Conservation (phyloP, 2,888 invertebrate species). For the Pegoplata infirma region DNA sequence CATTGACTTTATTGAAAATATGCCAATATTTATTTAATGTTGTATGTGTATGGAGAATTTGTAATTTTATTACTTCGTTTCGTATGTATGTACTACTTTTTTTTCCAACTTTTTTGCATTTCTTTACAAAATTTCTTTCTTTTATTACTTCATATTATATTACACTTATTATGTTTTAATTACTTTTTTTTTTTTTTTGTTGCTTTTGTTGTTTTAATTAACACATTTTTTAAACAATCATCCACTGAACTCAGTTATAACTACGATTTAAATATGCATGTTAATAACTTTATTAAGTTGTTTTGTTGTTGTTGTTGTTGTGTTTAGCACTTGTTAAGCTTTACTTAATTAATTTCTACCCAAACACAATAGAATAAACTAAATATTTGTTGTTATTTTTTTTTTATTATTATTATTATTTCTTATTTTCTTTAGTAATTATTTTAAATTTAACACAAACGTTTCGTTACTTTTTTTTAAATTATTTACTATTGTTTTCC, state of each 20-base stretch:
- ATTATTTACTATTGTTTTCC: not conserved
- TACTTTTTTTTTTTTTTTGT: no score
- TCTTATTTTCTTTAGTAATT: not conserved
- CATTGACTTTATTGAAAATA: constrained; percentile 27
- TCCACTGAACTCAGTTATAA: no score
- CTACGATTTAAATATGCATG: not conserved
- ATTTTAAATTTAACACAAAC: constrained; percentile 13
- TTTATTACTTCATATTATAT: not conserved
- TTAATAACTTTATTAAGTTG: not conserved
- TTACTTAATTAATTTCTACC: constrained; percentile 20
- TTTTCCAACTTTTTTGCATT: constrained; percentile 4
- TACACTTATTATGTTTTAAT: not conserved
- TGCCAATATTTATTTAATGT: not conserved
- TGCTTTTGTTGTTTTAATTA: not conserved
- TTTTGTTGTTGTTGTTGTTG: not conserved
- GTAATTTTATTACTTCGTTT: no score
- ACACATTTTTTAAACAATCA: not conserved
- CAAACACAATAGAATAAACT: constrained; percentile 14
- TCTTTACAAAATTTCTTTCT: constrained; percentile 13
- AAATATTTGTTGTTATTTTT: constrained; percentile 2
- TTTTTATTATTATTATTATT: not conserved
- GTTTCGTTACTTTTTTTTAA: constrained; percentile 15
- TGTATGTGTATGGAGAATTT: no score
- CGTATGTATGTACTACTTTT: no score
- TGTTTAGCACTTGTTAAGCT: constrained; percentile 22